Conservation (phyloP, 2,797 vertebrate species). For the Chanos chanos region DNA sequence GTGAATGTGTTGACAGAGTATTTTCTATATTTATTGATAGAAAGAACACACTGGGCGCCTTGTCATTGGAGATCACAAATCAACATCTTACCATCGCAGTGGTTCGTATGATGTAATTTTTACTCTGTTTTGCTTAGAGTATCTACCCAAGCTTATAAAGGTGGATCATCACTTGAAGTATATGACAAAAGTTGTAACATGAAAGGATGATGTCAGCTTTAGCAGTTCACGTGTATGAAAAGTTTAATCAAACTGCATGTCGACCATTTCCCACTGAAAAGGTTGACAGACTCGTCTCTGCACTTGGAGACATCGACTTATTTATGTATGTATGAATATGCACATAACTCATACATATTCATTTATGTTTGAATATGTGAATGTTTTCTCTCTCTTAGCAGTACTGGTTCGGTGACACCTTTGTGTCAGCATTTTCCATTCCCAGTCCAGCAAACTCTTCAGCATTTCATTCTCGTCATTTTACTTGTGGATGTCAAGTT, state of each 20-base stretch:
- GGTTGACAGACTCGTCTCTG: too few relatives aligned
- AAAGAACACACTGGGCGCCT: constrained; percentile 92
- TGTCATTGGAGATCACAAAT: constrained; percentile 94
- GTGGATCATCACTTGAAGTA: constrained; percentile 17
- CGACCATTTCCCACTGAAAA: too few relatives aligned
- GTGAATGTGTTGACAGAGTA: neutral
- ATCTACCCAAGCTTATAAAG: too few relatives aligned
- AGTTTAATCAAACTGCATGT: too few relatives aligned
- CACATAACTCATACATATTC: too few relatives aligned
- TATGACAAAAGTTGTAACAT: neutral
- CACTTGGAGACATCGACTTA: too few relatives aligned
- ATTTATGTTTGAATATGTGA: too few relatives aligned
- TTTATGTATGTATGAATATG: too few relatives aligned
- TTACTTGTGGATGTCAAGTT: constrained; percentile 37
- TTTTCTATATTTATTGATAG: constrained; percentile 59
- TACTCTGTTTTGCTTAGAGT: neutral
- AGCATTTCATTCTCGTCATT: too few relatives aligned
- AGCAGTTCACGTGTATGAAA: neutral
- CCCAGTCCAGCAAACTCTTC: neutral
- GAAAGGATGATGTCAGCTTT: neutral
- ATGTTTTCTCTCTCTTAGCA: too few relatives aligned
- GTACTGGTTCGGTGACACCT: too few relatives aligned
- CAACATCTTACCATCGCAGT: constrained; percentile 91
- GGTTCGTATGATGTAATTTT: constrained; percentile 69
- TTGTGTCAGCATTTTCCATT: too few relatives aligned